Percentiles rank a stretch among this genome's conserved stretches.
phyloP scores from a whole-genome alignment of 2,113 vertebrate genomes.

The Onychostruthus taczanowskii region DNA sequence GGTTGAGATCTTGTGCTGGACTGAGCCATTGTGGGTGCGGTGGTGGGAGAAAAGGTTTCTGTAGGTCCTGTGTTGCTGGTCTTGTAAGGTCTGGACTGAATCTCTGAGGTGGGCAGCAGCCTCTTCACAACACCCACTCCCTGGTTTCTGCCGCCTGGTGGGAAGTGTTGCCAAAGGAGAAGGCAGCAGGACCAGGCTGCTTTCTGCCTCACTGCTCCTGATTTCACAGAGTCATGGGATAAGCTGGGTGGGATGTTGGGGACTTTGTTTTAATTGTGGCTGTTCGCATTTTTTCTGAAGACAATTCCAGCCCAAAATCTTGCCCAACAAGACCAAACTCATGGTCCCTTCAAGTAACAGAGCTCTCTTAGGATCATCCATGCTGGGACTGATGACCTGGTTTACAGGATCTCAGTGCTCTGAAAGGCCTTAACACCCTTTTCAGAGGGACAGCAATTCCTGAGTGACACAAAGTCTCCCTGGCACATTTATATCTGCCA shows the following conservation, averaged over 20 bases:
- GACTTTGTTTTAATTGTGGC: background rate
- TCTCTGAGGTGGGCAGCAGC: background rate
- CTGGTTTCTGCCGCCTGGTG: background rate
- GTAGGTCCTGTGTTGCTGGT: background rate
- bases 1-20: background rate
- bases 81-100: background rate
- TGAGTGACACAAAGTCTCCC: background rate
- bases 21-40: background rate
- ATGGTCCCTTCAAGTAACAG: background rate
- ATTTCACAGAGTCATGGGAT: background rate
- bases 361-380: background rate
- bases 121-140: background rate
- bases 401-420: background rate
- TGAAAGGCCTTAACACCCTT: background rate
- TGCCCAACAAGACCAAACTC: background rate
- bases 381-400: background rate
- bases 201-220: fast-evolving
- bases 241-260: background rate
- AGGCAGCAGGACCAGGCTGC: background rate
- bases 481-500: conserved; percentile 26
- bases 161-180: background rate
- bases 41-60: background rate
- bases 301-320: background rate
- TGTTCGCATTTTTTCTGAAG: background rate
- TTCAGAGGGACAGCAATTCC: background rate